Conservation (phyloP, 2,113 vertebrate genomes). For the Dipodomys spectabilis region DNA sequence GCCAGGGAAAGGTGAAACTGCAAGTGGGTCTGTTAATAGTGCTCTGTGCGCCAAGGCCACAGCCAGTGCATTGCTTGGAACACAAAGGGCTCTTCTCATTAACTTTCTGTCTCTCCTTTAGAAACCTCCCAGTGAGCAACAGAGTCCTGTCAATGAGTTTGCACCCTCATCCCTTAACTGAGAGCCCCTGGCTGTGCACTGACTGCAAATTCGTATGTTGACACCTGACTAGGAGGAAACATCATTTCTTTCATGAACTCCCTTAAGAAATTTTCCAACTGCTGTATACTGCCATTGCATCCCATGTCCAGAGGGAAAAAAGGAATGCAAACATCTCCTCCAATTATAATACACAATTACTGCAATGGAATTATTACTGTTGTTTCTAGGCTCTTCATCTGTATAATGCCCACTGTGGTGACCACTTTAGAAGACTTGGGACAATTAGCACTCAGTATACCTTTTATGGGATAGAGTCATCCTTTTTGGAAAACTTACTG, state of each 20-base stretch:
- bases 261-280: slow-evolving; percentile 35
- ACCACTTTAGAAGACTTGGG: background rate
- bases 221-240: background rate
- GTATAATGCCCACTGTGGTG: fast-evolving
- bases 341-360: background rate
- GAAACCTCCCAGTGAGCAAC: slow-evolving; percentile 49
- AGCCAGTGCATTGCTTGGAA: slow-evolving; percentile 53
- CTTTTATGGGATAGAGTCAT: background rate
- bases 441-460: background rate
- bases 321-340: background rate
- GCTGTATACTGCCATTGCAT: background rate
- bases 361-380: background rate
- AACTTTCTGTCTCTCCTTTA: slow-evolving; percentile 68
- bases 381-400: background rate
- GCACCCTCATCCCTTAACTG: background rate
- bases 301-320: background rate
- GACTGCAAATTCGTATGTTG: background rate
- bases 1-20: slow-evolving; percentile 57
- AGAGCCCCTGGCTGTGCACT: slow-evolving; percentile 9
- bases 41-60: background rate
- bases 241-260: slow-evolving; percentile 23
- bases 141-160: slow-evolving; percentile 47
- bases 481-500: background rate
- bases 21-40: slow-evolving; percentile 62
- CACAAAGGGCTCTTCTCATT: slow-evolving; percentile 68